Evolutionary conservation across 2,888 invertebrate genomes (phyloP).

Genomic region (Argyresthia goedartella): DNA sequence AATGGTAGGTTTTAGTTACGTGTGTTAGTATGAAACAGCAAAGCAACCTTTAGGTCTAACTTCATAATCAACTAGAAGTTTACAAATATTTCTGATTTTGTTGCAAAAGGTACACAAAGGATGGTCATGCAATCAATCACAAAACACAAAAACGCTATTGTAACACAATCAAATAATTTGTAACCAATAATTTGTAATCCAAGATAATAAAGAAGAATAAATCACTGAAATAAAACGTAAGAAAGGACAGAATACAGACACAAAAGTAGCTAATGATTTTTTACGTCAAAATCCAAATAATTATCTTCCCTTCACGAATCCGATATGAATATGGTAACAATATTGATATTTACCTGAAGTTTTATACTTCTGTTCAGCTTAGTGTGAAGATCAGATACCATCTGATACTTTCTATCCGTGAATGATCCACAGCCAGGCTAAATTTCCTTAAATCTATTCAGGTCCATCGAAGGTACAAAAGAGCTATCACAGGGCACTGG

Average conservation of each 20-base stretch:
- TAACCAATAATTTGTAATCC: not conserved
- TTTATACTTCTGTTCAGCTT: too few species aligned
- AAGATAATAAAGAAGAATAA: too few species aligned
- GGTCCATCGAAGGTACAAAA: conserved; percentile 72
- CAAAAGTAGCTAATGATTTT: not conserved
- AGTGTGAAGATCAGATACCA: conserved; percentile 14
- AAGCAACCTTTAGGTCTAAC: too few species aligned
- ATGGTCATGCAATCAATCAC: conserved; percentile 22
- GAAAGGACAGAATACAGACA: not conserved
- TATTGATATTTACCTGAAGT: too few species aligned
- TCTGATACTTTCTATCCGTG: conserved; percentile 14
- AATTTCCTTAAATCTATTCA: conserved; percentile 71
- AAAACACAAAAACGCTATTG: conserved; percentile 26
- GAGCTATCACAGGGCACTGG: conserved; percentile 72
- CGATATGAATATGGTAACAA: too few species aligned
- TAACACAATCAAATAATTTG: conserved; percentile 32
- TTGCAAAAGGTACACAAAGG: conserved; percentile 30
- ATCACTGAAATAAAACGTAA: not conserved
- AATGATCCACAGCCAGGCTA: conserved; percentile 14
- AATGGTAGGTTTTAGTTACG: not conserved
- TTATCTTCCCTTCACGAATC: not conserved
- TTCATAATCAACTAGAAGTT: not conserved
- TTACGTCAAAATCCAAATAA: not conserved
- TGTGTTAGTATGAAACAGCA: not conserved
- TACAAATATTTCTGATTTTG: conserved; percentile 18